Evolutionary conservation across 2,797 vertebrate species (phyloP), one percentile per base, ranked within the genome.

Genomic region (Saxicola maurus): DNA sequence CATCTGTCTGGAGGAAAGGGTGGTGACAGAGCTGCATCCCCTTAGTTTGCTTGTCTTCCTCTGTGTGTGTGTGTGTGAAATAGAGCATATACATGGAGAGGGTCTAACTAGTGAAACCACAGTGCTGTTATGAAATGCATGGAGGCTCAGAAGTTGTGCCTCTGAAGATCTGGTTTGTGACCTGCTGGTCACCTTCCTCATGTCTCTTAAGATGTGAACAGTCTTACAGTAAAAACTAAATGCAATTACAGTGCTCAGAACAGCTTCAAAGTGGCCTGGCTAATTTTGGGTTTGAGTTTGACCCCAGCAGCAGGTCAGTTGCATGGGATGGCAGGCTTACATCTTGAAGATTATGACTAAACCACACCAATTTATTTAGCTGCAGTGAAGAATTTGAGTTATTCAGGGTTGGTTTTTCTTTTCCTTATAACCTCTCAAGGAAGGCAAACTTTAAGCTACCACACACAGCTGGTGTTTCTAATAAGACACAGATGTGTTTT

Each of bases 401-500:
- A 74, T 87, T 93, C 60, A 45, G 61, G 9, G 49, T 17, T 79
- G 72, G 30, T 53, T 37, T 53, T 72, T 74, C 59, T 46, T 52
- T 72, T 49, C 49, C 83, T 24, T 60, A 77, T 78, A 89, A 89
- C 80, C 64, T 85, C 82, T 90, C 71, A 73, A 84, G 88, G 86
- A 94, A 91, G 88, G 82, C 92, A 82, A 92, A 87, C 73, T 94
- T 91, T 52, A 82, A 92, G 92, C 95, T 97, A 88, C 94, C 88
- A 92, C 84, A 92, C 81, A 73, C 95, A 96, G 96, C 97, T 96
- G 96, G 92, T 94, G 91, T 93, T 92, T 95, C 94, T 96, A 96
- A 96, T 97, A 94, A 90, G 92, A 81, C 90, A 91, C 97, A 97
- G 95, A 96, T 96, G 95, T 95, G 96, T 89, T 93, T 91, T 92